These are phyloP conservation scores for Gallinago stenura DNA, from an alignment of 2,797 vertebrate genomes.

Conservation along the genomic window DNA sequence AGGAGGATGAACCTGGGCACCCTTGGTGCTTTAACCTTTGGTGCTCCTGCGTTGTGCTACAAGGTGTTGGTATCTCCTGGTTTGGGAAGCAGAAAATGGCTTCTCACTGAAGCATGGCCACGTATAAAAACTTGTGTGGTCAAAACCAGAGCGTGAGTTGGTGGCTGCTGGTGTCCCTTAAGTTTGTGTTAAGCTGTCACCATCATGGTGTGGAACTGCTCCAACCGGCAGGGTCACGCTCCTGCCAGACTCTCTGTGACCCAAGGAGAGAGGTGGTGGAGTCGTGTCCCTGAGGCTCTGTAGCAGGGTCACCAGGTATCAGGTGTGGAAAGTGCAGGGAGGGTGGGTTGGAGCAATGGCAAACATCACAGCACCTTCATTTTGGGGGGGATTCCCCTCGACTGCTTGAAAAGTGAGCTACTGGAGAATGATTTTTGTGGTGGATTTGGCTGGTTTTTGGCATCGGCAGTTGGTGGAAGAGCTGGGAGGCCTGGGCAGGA, in stretches of 20 bases:
- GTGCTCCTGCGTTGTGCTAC: fast-evolving
- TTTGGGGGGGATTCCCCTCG: neutral
- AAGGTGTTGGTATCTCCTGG: fast-evolving
- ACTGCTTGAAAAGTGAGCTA: neutral
- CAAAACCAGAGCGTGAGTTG: fast-evolving
- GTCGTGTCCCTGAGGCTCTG: fast-evolving
- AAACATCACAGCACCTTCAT: fast-evolving
- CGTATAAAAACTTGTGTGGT: neutral
- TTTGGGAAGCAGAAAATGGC: neutral
- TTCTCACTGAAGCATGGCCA: neutral
- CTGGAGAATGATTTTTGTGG: neutral
- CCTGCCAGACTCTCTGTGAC: neutral
- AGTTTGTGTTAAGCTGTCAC: neutral
- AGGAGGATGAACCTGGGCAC: fast-evolving
- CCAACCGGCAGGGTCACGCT: fast-evolving
- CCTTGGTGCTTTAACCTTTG: neutral
- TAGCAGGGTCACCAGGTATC: fast-evolving
- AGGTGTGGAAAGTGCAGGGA: fast-evolving
- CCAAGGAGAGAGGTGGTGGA: fast-evolving
- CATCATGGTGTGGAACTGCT: fast-evolving
- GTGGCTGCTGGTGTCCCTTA: neutral
- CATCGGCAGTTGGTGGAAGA: neutral
- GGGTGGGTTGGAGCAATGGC: too few relatives aligned
- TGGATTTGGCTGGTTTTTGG: neutral
- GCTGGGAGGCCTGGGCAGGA: neutral